Conservation (phyloP, 2,797 vertebrate genomes). For the Scomberomorus guttatus region DNA sequence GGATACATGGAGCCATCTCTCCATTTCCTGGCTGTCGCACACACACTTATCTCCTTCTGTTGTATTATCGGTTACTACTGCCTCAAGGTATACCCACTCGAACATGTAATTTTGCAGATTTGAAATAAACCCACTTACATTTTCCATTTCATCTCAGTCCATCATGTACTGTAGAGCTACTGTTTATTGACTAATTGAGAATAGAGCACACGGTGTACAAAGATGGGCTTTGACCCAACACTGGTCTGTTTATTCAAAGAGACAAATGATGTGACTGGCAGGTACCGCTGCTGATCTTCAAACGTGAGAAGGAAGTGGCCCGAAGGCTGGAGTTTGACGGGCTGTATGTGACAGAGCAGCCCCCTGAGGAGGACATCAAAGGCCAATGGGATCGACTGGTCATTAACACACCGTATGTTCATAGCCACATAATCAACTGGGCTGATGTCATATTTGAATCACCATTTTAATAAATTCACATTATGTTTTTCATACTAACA, state of each 20-base stretch:
- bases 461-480: not conserved
- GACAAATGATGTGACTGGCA: constrained; percentile 66
- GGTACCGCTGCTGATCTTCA: constrained; percentile 96
- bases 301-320: constrained; percentile 95
- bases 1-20: constrained; percentile 90
- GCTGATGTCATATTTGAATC: constrained; percentile 14
- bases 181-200: not conserved
- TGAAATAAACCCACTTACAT: not conserved
- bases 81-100: constrained; percentile 87
- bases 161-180: not conserved
- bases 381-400: constrained; percentile 96
- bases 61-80: constrained; percentile 97
- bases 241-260: not conserved
- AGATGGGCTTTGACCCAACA: not conserved
- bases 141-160: not conserved
- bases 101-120: not conserved
- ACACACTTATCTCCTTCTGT: constrained; percentile 95
- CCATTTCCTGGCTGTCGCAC: constrained; percentile 88
- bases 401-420: constrained; percentile 92
- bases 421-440: constrained; percentile 6
- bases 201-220: not conserved
- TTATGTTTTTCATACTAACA: not conserved
- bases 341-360: constrained; percentile 92
- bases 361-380: constrained; percentile 95
- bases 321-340: constrained; percentile 94